Percentiles rank a stretch among this genome's conserved stretches.
Evolutionary conservation across 1,140 invertebrate species (phyloP).

Genomic region (Teleopsis dalmanni): DNA sequence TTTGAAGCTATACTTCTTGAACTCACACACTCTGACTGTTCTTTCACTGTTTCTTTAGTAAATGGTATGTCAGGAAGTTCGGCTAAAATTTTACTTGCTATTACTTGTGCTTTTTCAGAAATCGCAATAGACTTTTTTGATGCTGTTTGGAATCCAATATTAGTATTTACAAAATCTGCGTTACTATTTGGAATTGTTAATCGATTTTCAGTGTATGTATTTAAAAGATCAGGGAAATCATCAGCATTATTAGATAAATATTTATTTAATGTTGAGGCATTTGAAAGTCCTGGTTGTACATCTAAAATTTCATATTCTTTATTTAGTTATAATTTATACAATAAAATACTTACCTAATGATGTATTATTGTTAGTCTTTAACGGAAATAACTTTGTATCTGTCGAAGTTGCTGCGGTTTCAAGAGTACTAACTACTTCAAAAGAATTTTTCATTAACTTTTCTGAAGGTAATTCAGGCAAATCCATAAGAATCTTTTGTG

Average conservation of each 20-base stretch:
- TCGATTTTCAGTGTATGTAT: neutral
- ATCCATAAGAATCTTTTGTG: no score
- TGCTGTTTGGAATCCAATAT: slow-evolving; percentile 8
- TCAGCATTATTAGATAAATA: no score
- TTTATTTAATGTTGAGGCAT: neutral
- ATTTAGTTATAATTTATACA: no score
- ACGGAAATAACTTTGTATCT: no score
- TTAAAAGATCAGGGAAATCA: no score
- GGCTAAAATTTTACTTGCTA: neutral
- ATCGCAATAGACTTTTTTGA: slow-evolving; percentile 6
- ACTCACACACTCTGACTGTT: neutral
- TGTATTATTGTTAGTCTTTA: no score
- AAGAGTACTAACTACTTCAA: no score
- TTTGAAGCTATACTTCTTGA: neutral
- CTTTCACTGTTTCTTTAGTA: neutral
- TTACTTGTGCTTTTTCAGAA: slow-evolving; percentile 3
- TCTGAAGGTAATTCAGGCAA: no score
- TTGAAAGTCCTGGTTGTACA: neutral
- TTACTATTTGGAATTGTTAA: neutral
- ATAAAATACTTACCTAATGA: no score
- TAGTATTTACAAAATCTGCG: neutral
- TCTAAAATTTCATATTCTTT: neutral
- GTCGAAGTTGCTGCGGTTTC: no score
- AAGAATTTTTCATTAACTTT: no score
- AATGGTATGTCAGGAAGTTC: no score